phyloP scores from a whole-genome alignment of 2,888 invertebrate genomes.

The Boloria euphrosyne region DNA sequence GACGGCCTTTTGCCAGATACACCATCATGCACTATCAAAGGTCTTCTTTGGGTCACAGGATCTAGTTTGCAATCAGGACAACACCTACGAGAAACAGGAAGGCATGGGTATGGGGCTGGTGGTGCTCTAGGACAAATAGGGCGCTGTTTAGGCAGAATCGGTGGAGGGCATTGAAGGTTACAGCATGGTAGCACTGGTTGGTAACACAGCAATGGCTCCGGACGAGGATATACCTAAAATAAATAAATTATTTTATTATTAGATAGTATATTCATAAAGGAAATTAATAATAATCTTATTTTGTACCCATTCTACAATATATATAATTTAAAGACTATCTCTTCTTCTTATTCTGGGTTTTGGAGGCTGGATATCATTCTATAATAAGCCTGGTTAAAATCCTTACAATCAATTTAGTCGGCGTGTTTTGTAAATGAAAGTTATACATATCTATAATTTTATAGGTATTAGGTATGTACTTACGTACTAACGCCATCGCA shows the following conservation, averaged over 20 bases:
- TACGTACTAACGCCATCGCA: too few species aligned
- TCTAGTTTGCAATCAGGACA: conserved; percentile 72
- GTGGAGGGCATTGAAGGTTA: conserved; percentile 79
- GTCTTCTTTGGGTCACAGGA: conserved; percentile 81
- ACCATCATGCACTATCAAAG: conserved; percentile 82
- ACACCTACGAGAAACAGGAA: conserved; percentile 72
- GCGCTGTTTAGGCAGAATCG: conserved; percentile 74
- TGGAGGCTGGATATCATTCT: too few species aligned
- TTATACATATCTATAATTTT: not conserved
- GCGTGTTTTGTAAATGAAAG: not conserved
- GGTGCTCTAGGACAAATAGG: conserved; percentile 75
- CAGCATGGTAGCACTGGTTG: conserved; percentile 72
- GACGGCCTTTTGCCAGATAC: conserved; percentile 66
- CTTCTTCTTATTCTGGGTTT: too few species aligned
- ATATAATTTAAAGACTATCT: too few species aligned
- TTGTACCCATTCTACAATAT: too few species aligned
- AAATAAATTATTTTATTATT: conserved; percentile 17
- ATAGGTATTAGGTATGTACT: too few species aligned
- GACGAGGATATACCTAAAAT: conserved; percentile 67
- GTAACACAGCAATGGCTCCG: conserved; percentile 68
- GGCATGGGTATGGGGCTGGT: conserved; percentile 71
- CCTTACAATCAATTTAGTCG: not conserved
- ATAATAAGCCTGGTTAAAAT: too few species aligned
- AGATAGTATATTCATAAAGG: not conserved
- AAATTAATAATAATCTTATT: not conserved